Evolutionary conservation across 2,113 vertebrate species (phyloP).

Genomic region (Takifugu bimaculatus): DNA sequence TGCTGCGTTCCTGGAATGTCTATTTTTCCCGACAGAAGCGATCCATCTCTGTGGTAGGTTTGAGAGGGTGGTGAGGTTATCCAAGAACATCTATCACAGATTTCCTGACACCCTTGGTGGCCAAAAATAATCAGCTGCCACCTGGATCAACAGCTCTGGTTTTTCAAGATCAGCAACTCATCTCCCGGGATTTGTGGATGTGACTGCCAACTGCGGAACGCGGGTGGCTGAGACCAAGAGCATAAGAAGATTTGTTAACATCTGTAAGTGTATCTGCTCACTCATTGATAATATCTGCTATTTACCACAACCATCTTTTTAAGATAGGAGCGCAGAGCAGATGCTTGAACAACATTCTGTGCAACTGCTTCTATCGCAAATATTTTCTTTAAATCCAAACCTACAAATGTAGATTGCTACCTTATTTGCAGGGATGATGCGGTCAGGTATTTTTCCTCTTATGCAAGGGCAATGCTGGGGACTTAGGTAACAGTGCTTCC

Average conservation of each 20-base stretch:
- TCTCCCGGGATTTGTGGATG: slow-evolving; percentile 44
- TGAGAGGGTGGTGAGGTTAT: slow-evolving; percentile 67
- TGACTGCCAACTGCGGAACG: slow-evolving; percentile 19
- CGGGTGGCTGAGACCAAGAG: slow-evolving; percentile 12
- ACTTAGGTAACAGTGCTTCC: too few species aligned
- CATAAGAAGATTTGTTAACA: slow-evolving; percentile 2
- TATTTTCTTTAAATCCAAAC: neutral
- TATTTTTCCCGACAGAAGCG: slow-evolving; percentile 14
- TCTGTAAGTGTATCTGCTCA: slow-evolving; percentile 20
- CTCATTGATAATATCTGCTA: slow-evolving; percentile 14
- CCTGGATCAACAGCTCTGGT: slow-evolving; percentile 71
- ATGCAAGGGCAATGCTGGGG: too few species aligned
- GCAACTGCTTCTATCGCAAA: slow-evolving; percentile 1
- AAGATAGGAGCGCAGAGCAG: slow-evolving; percentile 26
- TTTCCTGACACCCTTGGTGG: slow-evolving; percentile 63
- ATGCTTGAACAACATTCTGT: slow-evolving; percentile 27
- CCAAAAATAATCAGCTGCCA: slow-evolving; percentile 73
- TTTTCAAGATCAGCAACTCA: slow-evolving; percentile 59
- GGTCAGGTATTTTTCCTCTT: too few species aligned
- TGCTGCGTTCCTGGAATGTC: slow-evolving; percentile 36
- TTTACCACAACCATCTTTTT: slow-evolving; percentile 6
- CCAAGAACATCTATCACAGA: slow-evolving; percentile 60
- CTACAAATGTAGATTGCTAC: too few species aligned
- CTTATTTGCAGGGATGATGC: too few species aligned
- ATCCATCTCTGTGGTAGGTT: slow-evolving; percentile 46